Evolutionary conservation across 2,113 vertebrate species (phyloP), one percentile per base, ranked within the genome.

Genomic region (Grantiella picta): DNA sequence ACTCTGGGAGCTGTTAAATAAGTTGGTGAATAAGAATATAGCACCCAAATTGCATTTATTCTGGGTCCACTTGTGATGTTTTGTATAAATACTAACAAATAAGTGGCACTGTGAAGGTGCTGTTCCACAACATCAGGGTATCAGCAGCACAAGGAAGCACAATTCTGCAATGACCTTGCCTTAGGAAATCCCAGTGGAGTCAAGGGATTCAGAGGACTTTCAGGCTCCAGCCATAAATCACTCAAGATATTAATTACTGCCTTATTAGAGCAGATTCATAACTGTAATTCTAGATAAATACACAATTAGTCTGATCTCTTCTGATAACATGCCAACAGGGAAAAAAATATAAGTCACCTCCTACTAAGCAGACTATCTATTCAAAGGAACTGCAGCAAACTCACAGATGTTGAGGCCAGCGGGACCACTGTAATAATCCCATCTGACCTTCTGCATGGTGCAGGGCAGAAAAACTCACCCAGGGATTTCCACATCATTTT

Each of bases 261-360:
- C 93, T 94, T 96, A 95, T 95, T 96, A 96, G 38, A 94, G 71
- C 47, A 90, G 82, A 94, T 93, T 93, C 85, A 64, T 94, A 94
- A 94, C 90, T 92, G 54, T 88, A 96, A 95, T 94, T 97, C 84
- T 42, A 95, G 78, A 95, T 94, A 96, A 92, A 87, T 73, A 82
- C 38, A 66, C 93, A 87, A 92, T 95, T 93, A 96, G 79, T 49
- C 69, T 88, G 92, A 96, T 94, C 85, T 91, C 63, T 82, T 93
- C 85, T 90, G 85, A 92, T 95, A 92, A 90, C 56, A 53, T 35
- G 76, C 78, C 90, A 95, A 72, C 31, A 71, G 47, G 10, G 49
- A 64, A 63, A 72, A n/a, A 64, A 54, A 89, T 47, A 25, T 5
- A 72, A 33, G 22, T 36, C 18, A 36, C 56, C 47, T 88, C 75